Evolutionary conservation across 2,888 invertebrate species (phyloP), one percentile per base, ranked within the genome.

Genomic region (Andrena praecox): DNA sequence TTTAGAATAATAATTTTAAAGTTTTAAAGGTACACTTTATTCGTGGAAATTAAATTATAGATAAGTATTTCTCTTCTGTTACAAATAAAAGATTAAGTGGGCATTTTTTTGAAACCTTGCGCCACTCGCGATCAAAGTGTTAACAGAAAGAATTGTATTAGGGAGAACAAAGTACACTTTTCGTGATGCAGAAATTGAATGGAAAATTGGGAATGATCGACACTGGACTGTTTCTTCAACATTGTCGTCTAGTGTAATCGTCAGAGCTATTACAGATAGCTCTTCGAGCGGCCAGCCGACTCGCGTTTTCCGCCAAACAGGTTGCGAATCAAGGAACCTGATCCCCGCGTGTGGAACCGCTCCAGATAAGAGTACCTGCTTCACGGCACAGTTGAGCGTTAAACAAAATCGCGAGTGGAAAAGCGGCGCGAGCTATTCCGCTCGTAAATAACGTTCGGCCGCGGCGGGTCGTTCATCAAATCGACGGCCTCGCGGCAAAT

Each of bases 391-490:
- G 16, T 10, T n/a, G 66, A 3, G 31, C 66, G 31, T 66, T 66
- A 50, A 66, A 27, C 62, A 42, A 64, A 63, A 64, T 64, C 42
- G 42, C 24, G 24, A 2, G 24, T 7, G n/a, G 63, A 42, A 48
- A 77, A 64, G 56, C 48, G 50, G 20, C 20, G 48, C 59, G 27
- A 29, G 27, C 31, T 54, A 31, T 63, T 16, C 27, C 3, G 4
- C 52, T 42, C 54, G 72, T 76, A 76, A 71, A 71, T 71, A 76
- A 71, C 35, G 42, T 24, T 24, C 12, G 56, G 0, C 20, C 50
- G 48, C 29, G 42, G 42, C 27, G 33, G 48, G 35, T 77, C 66
- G 74, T 73, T 50, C 77, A 60, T 77, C 74, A 77, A 73, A 73
- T 77, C 73, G 64, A 63, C 69, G 69, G 50, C 3, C 33, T 4